Conservation (phyloP, 2,113 vertebrate genomes). For the Gavia stellata region DNA sequence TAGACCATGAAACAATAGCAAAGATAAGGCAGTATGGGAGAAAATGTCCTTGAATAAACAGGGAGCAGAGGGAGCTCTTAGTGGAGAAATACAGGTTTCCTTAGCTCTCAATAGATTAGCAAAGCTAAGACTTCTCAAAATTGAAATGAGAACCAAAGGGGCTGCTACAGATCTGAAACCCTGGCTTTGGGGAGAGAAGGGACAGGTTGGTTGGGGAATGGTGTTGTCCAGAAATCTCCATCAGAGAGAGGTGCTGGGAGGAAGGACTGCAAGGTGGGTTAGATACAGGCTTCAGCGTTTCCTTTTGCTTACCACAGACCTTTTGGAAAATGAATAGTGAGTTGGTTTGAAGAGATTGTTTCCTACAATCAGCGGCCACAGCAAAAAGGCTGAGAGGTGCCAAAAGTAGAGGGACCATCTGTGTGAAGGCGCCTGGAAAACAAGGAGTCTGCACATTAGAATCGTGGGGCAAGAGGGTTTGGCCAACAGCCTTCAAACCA, state of each 20-base stretch:
- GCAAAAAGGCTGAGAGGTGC: background rate
- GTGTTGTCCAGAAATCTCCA: background rate
- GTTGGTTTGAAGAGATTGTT: background rate
- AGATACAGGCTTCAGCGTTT: background rate
- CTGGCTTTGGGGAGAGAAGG: background rate
- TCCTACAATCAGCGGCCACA: background rate
- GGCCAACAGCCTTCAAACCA: background rate
- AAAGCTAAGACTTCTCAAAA: background rate
- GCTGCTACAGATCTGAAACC: background rate
- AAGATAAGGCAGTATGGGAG: slow-evolving; percentile 1
- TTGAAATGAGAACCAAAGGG: background rate
- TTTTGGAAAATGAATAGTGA: background rate
- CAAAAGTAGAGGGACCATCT: background rate
- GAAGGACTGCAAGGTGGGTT: background rate
- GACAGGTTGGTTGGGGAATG: background rate
- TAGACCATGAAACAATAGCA: slow-evolving; percentile 18
- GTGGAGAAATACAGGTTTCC: background rate
- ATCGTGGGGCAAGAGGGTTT: background rate
- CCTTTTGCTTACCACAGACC: background rate
- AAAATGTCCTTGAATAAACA: slow-evolving; percentile 9
- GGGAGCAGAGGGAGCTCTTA: background rate
- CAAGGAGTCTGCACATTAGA: background rate
- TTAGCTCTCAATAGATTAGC: background rate
- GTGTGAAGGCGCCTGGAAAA: background rate
- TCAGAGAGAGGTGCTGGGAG: background rate